phyloP scores from a whole-genome alignment of 2,113 vertebrate species.

The Steatornis caripensis region DNA sequence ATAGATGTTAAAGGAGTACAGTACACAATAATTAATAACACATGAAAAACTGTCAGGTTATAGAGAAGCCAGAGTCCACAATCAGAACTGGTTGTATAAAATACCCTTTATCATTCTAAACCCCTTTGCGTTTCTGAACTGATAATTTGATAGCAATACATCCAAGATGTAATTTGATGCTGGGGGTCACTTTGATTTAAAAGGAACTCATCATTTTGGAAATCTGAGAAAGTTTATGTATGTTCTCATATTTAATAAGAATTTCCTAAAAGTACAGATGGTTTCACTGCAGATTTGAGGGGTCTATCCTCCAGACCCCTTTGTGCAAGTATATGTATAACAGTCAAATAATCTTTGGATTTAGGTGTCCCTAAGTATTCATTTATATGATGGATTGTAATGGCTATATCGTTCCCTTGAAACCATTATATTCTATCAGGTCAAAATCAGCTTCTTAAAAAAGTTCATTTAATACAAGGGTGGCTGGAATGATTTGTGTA shows the following conservation, averaged over 20 bases:
- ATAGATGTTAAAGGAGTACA: conserved; percentile 1
- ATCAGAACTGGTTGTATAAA: neutral
- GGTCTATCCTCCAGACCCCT: neutral
- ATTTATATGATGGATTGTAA: conserved; percentile 76
- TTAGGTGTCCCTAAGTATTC: conserved; percentile 72
- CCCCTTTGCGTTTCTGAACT: neutral
- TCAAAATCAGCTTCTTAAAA: conserved; percentile 61
- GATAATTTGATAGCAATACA: conserved; percentile 1
- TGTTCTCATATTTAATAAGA: neutral
- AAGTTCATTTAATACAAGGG: conserved; percentile 46
- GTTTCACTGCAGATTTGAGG: conserved; percentile 43
- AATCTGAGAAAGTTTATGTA: neutral
- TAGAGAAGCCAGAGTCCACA: neutral
- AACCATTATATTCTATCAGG: conserved; percentile 71
- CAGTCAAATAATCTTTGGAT: conserved; percentile 71
- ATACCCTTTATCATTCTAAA: conserved; percentile 4
- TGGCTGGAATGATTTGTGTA: conserved; percentile 50
- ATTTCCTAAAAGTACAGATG: conserved; percentile 18
- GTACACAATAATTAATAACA: conserved; percentile 36
- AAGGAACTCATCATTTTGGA: neutral
- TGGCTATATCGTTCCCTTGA: conserved; percentile 69
- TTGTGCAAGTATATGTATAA: conserved; percentile 9
- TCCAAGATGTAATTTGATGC: neutral
- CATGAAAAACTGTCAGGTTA: conserved; percentile 9
- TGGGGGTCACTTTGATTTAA: neutral